phyloP scores from a whole-genome alignment of 2,888 invertebrate species.

The Sinodicranocentrus sp. region DNA sequence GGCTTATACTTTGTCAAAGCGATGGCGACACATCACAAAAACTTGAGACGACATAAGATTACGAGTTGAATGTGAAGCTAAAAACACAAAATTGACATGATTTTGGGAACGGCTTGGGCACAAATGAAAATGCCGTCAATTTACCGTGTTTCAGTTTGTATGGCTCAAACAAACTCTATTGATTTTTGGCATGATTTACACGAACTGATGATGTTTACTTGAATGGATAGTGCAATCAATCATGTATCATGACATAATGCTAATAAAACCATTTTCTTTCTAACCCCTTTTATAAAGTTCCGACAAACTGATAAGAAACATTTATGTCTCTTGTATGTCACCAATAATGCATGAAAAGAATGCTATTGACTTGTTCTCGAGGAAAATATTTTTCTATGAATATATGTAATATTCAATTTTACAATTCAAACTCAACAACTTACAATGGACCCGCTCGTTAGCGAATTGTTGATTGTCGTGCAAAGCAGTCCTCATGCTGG shows the following conservation, averaged over 20 bases:
- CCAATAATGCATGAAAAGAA: not conserved
- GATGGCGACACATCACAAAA: too few species aligned
- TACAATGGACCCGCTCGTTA: conserved; percentile 37
- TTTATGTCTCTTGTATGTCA: too few species aligned
- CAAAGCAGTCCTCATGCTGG: not conserved
- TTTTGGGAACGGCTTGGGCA: too few species aligned
- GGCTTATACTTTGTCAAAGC: too few species aligned
- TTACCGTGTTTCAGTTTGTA: too few species aligned
- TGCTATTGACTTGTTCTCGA: too few species aligned
- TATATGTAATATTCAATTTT: not conserved
- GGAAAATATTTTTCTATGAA: not conserved
- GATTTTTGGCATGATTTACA: conserved; percentile 1
- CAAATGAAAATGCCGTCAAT: too few species aligned
- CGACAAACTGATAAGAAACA: conserved; percentile 9
- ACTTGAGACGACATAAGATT: too few species aligned
- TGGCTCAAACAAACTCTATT: conserved; percentile 1
- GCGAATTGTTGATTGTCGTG: conserved; percentile 23
- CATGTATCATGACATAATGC: conserved; percentile 8
- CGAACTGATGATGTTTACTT: too few species aligned
- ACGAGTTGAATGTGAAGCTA: too few species aligned
- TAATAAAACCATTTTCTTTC: not conserved
- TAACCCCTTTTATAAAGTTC: not conserved
- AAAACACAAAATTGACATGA: too few species aligned
- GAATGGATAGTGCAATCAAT: not conserved
- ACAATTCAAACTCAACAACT: too few species aligned